A percentile compares a stretch with the other conserved stretches of the same genome.
Evolutionary conservation across 2,113 vertebrate species (phyloP).

Genomic region (Eidolon helvum): DNA sequence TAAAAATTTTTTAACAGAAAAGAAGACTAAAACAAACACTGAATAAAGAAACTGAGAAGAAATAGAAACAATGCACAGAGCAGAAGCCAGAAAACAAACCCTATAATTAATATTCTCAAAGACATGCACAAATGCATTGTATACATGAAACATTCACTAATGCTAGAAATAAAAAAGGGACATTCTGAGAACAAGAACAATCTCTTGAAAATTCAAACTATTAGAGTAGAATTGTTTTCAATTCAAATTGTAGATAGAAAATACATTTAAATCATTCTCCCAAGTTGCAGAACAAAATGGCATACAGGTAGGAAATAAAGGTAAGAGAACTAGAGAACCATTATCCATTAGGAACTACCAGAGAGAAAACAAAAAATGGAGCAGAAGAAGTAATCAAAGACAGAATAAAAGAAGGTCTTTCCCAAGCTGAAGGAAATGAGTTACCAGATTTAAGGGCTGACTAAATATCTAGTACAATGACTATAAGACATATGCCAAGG

Average conservation of each 20-base stretch:
- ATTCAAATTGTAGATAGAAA: not conserved
- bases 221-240: not conserved
- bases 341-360: not conserved
- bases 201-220: not conserved
- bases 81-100: not conserved
- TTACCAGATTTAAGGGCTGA: constrained; percentile 8
- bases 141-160: not conserved
- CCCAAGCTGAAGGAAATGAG: not conserved
- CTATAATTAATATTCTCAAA: not conserved
- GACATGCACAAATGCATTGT: not conserved
- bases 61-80: not conserved
- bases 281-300: not conserved
- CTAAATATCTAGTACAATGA: not conserved
- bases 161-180: not conserved
- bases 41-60: not conserved
- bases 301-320: not conserved
- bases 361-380: not conserved
- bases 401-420: not conserved
- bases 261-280: not conserved
- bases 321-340: not conserved
- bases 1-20: not conserved
- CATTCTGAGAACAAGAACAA: constrained; percentile 5
- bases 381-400: constrained; percentile 5
- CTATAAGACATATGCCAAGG: not conserved
- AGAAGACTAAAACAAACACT: not conserved